Conservation (phyloP, 2,888 invertebrate species). For the Aphodius sticticus region DNA sequence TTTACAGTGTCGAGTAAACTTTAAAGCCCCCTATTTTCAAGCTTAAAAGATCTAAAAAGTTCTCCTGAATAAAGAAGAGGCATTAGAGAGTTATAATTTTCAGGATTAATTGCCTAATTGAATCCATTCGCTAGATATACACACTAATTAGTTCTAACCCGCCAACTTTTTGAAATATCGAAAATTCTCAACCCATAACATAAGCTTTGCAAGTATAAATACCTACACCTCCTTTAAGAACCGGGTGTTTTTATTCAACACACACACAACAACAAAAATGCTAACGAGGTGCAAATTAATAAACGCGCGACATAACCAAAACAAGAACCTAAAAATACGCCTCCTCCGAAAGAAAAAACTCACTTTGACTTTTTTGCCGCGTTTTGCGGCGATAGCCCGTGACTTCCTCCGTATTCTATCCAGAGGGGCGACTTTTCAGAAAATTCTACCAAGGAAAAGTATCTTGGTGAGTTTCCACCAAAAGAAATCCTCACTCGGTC, state of each 20-base stretch:
- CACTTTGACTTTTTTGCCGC: constrained; percentile 84
- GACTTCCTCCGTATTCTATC: constrained; percentile 86
- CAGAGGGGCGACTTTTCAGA: constrained; percentile 60
- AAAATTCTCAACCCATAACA: background rate
- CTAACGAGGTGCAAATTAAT: background rate
- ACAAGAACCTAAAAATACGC: background rate
- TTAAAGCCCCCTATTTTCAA: too few species aligned
- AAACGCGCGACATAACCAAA: background rate
- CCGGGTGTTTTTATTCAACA: constrained; percentile 4
- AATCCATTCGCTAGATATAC: background rate
- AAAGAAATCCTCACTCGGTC: background rate
- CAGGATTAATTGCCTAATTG: too few species aligned
- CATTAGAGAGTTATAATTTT: too few species aligned
- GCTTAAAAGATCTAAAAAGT: too few species aligned
- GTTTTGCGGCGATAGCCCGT: constrained; percentile 84
- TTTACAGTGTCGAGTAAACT: too few species aligned
- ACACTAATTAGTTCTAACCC: background rate
- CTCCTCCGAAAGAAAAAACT: constrained; percentile 47
- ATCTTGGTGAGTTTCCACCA: background rate
- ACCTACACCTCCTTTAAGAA: background rate
- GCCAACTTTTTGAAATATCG: background rate
- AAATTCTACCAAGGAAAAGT: constrained; percentile 31
- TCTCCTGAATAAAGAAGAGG: too few species aligned
- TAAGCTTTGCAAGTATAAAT: background rate
- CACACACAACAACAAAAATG: background rate